Evolutionary conservation across 2,113 vertebrate genomes (phyloP).

Genomic region (zebrafish (Danio rerio)): DNA sequence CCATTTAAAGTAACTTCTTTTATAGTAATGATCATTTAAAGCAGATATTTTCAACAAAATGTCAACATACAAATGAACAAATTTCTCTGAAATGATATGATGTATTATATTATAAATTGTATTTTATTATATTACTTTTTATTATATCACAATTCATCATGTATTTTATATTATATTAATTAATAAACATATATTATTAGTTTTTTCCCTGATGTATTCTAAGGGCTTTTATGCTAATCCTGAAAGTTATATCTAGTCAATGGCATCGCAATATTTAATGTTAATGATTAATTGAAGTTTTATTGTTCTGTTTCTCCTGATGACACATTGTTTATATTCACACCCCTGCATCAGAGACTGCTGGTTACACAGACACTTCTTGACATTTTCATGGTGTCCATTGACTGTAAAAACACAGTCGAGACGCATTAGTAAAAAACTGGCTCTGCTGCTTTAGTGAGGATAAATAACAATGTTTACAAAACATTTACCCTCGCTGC

Average conservation of each 20-base stretch:
- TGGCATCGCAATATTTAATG: not conserved
- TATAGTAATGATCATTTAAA: too few relatives aligned
- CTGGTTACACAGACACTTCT: not conserved
- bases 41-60: too few relatives aligned
- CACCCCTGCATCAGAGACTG: not conserved
- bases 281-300: conserved; percentile 11
- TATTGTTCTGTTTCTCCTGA: not conserved
- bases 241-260: not conserved
- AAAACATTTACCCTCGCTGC: not conserved
- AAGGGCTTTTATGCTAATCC: not conserved
- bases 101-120: too few relatives aligned
- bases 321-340: not conserved
- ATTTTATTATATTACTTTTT: too few relatives aligned
- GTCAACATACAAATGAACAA: too few relatives aligned
- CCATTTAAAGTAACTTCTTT: too few relatives aligned
- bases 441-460: not conserved
- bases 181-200: too few relatives aligned
- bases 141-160: too few relatives aligned
- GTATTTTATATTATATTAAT: too few relatives aligned
- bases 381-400: not conserved
- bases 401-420: not conserved
- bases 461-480: not conserved
- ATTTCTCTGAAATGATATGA: too few relatives aligned
- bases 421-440: not conserved
- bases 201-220: too few relatives aligned